phyloP scores from a whole-genome alignment of 30 jellyfish, hydroid and myxozoan genomes.

The Chrysaora quinquecirrha region DNA sequence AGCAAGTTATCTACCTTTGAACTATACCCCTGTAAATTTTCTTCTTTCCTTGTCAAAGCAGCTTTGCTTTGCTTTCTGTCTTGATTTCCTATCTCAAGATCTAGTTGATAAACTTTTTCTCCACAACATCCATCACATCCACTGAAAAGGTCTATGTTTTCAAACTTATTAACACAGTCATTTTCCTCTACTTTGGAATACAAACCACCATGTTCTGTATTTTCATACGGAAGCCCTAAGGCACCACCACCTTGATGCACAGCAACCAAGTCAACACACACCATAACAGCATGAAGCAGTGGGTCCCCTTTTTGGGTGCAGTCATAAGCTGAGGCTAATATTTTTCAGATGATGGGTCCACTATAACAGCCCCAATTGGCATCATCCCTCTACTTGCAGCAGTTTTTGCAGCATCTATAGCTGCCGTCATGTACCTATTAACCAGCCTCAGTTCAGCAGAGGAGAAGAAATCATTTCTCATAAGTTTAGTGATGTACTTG shows the following conservation, averaged over 20 bases:
- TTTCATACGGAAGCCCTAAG: constrained; percentile 1
- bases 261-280: constrained; percentile 87
- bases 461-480: constrained; percentile 24
- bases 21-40: too few relatives aligned
- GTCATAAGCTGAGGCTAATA: constrained; percentile 79
- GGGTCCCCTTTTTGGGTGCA: constrained; percentile 68
- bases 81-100: neutral
- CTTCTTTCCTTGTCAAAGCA: neutral
- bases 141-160: neutral
- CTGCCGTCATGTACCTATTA: constrained; percentile 19
- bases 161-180: neutral
- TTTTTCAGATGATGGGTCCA: constrained; percentile 60
- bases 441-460: neutral
- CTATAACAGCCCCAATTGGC: constrained; percentile 63
- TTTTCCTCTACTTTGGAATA: too few relatives aligned
- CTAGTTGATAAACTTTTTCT: too few relatives aligned
- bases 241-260: constrained; percentile 87
- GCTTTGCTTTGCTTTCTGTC: neutral
- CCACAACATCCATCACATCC: neutral
- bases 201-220: neutral
- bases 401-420: constrained; percentile 28
- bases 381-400: constrained; percentile 20
- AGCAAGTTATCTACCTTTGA: neutral
- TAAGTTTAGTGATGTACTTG: constrained; percentile 41
- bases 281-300: constrained; percentile 75